Conservation (phyloP, 2,888 invertebrate species). For the Drosophila falleni region DNA sequence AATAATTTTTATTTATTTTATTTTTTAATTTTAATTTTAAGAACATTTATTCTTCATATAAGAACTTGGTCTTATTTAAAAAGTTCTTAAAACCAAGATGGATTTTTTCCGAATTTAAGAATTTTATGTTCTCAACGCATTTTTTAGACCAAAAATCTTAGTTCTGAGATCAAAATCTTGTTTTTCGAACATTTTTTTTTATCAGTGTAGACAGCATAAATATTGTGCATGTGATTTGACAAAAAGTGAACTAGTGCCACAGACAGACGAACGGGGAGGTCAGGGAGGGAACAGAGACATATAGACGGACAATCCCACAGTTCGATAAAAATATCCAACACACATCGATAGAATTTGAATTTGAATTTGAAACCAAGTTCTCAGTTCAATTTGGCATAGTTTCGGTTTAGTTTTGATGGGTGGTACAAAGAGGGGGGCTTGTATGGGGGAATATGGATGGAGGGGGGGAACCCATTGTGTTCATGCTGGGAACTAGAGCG, state of each 20-base stretch:
- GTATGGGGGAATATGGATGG: not conserved
- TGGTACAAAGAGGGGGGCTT: not conserved
- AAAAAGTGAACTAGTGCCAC: constrained; percentile 49
- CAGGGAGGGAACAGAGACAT: not conserved
- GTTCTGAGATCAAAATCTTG: too few relatives aligned
- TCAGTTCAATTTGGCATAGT: constrained; percentile 72
- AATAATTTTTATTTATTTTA: too few relatives aligned
- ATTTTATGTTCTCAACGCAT: too few relatives aligned
- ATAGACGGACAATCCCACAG: constrained; percentile 46
- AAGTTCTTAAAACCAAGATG: too few relatives aligned
- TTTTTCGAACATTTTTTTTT: too few relatives aligned
- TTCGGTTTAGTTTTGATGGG: constrained; percentile 36
- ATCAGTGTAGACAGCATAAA: constrained; percentile 9
- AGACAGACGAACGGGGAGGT: not conserved
- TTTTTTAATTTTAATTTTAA: too few relatives aligned
- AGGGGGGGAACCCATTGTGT: constrained; percentile 50
- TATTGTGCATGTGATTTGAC: constrained; percentile 33
- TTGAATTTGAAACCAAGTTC: constrained; percentile 63
- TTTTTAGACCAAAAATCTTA: too few relatives aligned
- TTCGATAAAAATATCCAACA: constrained; percentile 76
- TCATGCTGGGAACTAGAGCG: constrained; percentile 78
- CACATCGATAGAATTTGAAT: constrained; percentile 80
- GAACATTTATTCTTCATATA: too few relatives aligned
- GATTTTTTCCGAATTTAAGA: too few relatives aligned
- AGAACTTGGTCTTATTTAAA: too few relatives aligned